Evolutionary conservation across 2,888 invertebrate species (phyloP), one percentile per base, ranked within the genome.

Genomic region (Dryomyza anilis): DNA sequence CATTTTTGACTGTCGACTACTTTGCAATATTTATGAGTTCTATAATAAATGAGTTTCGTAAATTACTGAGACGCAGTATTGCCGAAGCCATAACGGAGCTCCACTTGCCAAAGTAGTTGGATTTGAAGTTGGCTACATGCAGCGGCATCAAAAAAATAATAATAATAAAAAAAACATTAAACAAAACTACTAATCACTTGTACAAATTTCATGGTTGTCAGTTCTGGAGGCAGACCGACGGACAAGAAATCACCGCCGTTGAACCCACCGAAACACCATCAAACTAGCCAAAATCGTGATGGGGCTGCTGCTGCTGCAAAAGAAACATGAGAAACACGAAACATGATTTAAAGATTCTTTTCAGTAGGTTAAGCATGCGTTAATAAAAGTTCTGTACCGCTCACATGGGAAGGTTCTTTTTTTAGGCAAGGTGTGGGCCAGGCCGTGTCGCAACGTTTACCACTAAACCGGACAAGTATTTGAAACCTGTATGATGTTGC

Each of bases 331-430:
- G 36, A 55, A 55, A 6, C 1, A 52, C n/a, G 6, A 30, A 55
- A 55, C 55, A 55, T 55, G 55, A 21, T 23, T 36, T 16, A 23
- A 16, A 30, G 55, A 55, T 55, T 55, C 55, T 36, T 55, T 55
- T 55, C 7, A 55, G 55, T 55, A 36, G 55, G 55, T 55, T 36
- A 55, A 55, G 14, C 55, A 55, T 33, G 55, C 36, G 36, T 36
- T 36, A 3, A 48, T 14, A 25, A 14, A 21, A 25, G 14, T 21
- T 21, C 10, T 3, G 16, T 14, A 21, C 3, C 43, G 16, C 27
- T 50, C n/a, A 25, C 27, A 50, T 14, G 21, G 5, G 19, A 36
- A 21, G 55, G 12, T 10, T 55, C n/a, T 55, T 4, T 36, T 55
- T 55, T 55, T 16, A 36, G 36, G 36, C 12, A 10, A 55, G 36